These are phyloP conservation scores for Gibbula magus DNA, from an alignment of 2,888 invertebrate genomes.

Conservation along the genomic window DNA sequence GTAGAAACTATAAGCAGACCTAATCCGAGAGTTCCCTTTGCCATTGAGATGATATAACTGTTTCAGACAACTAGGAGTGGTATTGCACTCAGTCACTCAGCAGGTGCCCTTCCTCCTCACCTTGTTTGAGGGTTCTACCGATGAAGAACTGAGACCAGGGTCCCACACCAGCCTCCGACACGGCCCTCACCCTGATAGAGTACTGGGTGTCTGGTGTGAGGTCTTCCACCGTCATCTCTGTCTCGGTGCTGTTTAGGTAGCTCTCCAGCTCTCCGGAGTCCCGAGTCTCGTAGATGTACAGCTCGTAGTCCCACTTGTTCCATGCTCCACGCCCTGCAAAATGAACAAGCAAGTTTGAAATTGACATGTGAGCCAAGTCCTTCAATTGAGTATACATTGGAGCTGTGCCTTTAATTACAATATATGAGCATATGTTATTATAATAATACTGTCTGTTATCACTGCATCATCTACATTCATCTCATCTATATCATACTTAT, in stretches of 20 bases:
- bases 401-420: no score
- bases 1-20: no score
- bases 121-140: constrained; percentile 79
- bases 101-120: constrained; percentile 51
- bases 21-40: no score
- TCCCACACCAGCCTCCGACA: constrained; percentile 84
- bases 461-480: no score
- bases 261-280: constrained; percentile 34
- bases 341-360: neutral
- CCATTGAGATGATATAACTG: no score
- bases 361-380: no score
- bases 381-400: no score
- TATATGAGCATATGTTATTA: no score
- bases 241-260: constrained; percentile 38
- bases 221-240: constrained; percentile 47
- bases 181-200: constrained; percentile 86
- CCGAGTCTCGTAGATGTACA: constrained; percentile 76
- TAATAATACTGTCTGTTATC: no score
- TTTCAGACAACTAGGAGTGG: no score
- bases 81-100: no score
- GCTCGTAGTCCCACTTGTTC: constrained; percentile 87
- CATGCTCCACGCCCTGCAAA: constrained; percentile 80
- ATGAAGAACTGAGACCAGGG: constrained; percentile 86
- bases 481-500: no score
- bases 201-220: constrained; percentile 85